Evolutionary conservation across 1,140 invertebrate species (phyloP).

Genomic region (Papilio helenus): DNA sequence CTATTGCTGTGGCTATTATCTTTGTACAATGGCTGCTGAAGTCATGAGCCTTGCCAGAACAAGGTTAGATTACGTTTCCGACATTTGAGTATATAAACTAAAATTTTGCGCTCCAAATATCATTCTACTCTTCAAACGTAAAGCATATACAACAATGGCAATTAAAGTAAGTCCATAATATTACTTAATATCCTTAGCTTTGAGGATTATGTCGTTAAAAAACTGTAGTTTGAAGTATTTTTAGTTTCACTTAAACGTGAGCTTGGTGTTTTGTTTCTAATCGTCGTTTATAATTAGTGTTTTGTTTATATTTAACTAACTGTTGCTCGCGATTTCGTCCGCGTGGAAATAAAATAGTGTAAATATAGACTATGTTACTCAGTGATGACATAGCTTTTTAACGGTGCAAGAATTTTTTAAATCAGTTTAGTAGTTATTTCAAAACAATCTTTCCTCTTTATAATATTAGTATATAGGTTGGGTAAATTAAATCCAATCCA

Average conservation of each 20-base stretch:
- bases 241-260: neutral
- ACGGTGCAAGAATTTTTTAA: too few relatives aligned
- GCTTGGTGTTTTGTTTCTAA: neutral
- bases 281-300: neutral
- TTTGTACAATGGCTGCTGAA: slow-evolving; percentile 50
- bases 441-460: too few relatives aligned
- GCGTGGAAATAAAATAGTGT: too few relatives aligned
- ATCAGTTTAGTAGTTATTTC: too few relatives aligned
- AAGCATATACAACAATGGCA: slow-evolving; percentile 54
- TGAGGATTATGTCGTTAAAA: neutral
- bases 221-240: neutral
- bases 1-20: slow-evolving; percentile 34
- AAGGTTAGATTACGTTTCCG: slow-evolving; percentile 53
- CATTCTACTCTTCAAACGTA: slow-evolving; percentile 49
- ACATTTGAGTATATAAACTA: slow-evolving; percentile 60
- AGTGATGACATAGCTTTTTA: too few relatives aligned
- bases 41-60: slow-evolving; percentile 55
- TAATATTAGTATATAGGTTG: too few relatives aligned
- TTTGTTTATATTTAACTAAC: slow-evolving; percentile 5
- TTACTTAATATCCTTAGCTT: neutral
- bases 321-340: too few relatives aligned
- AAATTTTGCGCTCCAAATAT: slow-evolving; percentile 46
- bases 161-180: slow-evolving; percentile 58
- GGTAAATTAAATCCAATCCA: neutral
- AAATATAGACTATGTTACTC: too few relatives aligned